Base-by-base conservation (phyloP, 35 echinoderm and acorn worm genomes). In the Patiria miniata region DNA sequence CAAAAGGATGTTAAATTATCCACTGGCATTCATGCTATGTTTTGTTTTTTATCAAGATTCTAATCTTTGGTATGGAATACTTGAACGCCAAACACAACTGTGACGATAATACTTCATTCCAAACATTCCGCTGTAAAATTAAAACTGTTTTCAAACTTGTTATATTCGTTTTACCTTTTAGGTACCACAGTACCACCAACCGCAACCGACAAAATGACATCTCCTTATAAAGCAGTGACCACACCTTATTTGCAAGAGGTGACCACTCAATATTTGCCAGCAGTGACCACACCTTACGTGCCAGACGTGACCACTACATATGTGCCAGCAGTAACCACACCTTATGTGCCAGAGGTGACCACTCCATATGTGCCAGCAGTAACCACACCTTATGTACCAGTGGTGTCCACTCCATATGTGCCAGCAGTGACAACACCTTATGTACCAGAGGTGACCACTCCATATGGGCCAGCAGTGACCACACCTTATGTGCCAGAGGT, bases 101-200 rank as follows among this genome's bases (percentile, higher is more conserved):
- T n/a, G n/a, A n/a, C n/a, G n/a, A n/a, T n/a, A n/a, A n/a, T n/a
- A n/a, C n/a, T n/a, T n/a, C n/a, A n/a, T n/a, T n/a, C n/a, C n/a
- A n/a, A n/a, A n/a, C n/a, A n/a, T n/a, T n/a, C n/a, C n/a, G n/a
- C n/a, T n/a, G n/a, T n/a, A n/a, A n/a, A n/a, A n/a, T n/a, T n/a
- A n/a, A n/a, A n/a, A n/a, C n/a, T n/a, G n/a, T n/a, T n/a, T n/a
- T n/a, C n/a, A n/a, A n/a, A n/a, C n/a, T n/a, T n/a, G n/a, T n/a
- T n/a, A 47, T 47, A 12, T 47, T 47, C 12, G 18, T 79, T 0
- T 16, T 4, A 22, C n/a, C 16, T 79, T 79, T 22, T 52, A 34
- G 30, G 51, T 83, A 83, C 81, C 26, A 82, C 80, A 26, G 21
- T 52, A 82, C 40, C 80, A 1, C 47, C 80, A 82, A 37, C 30